A percentile compares a stretch with the other conserved stretches of the same genome.
Evolutionary conservation across 2,113 vertebrate species (phyloP).

Genomic region (Chionodraco myersi): DNA sequence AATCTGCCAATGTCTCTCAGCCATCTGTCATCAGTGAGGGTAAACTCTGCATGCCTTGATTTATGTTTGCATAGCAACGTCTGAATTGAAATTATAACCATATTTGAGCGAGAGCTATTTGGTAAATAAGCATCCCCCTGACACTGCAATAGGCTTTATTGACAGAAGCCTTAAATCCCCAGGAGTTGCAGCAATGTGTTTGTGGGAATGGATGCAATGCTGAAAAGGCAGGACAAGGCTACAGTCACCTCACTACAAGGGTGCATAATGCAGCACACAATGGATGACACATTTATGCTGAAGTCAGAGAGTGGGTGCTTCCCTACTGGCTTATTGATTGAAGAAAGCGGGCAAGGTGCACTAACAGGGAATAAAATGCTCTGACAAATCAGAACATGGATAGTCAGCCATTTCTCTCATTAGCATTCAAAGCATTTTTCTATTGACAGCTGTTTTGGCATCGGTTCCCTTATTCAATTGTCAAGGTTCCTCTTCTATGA

Average conservation of each 20-base stretch:
- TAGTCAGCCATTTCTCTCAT: conserved; percentile 77
- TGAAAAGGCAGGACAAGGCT: conserved; percentile 60
- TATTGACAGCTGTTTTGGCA: conserved; percentile 65
- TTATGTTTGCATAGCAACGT: conserved; percentile 33
- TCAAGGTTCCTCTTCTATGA: conserved; percentile 23
- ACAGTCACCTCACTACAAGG: conserved; percentile 63
- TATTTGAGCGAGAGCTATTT: conserved; percentile 47
- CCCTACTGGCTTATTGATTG: conserved; percentile 68
- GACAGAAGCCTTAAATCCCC: conserved; percentile 55
- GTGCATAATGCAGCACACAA: conserved; percentile 41
- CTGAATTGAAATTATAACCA: conserved; percentile 38
- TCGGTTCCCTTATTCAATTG: conserved; percentile 1
- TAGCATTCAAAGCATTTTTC: conserved; percentile 63
- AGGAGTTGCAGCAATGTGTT: conserved; percentile 42
- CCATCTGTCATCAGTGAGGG: not conserved
- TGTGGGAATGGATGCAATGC: conserved; percentile 49
- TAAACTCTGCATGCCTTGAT: conserved; percentile 12
- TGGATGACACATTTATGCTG: conserved; percentile 69
- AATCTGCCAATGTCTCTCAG: conserved; percentile 11
- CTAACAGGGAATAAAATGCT: conserved; percentile 63
- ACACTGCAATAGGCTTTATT: conserved; percentile 51
- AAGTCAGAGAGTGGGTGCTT: conserved; percentile 55
- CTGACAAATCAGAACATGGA: conserved; percentile 59
- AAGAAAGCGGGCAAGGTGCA: conserved; percentile 57
- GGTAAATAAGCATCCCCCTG: conserved; percentile 57